Base-by-base conservation (phyloP, 1,140 invertebrate genomes). In the Drosophila nikananu region DNA sequence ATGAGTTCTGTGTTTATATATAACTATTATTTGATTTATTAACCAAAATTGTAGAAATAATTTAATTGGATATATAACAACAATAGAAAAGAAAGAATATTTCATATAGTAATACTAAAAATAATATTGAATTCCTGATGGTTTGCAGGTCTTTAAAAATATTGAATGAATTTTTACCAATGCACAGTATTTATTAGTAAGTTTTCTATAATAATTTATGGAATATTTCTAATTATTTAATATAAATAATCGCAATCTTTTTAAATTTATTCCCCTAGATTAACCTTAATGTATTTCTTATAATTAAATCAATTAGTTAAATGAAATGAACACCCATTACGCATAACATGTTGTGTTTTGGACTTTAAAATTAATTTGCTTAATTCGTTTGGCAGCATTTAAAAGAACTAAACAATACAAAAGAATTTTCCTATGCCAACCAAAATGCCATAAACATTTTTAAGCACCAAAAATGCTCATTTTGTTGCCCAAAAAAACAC, bases 391-490 rank as follows among this genome's bases (percentile, higher is more conserved):
- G 19, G 9, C 27, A 35, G 8, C 58, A 6, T 23, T 64, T 35
- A 13, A 44, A 62, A 9, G 7, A 5, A 27, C 7, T 27, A 27
- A 27, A 21, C 17, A 35, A 25, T 32, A n/a, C 19, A 60, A 42
- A 10, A 65, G 19, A 19, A 32, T 15, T 39, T 39, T 21, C n/a
- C 41, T 3, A 27, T 3, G 13, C 63, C 58, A 54, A 30, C 41
- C 32, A 35, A 72, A 73, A 73, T 42, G 35, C 17, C 66, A 58
- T 41, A 60, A 70, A 59, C 49, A 41, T 37, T 73, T 51, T 35
- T 32, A 15, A 35, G 41, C 13, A 55, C 23, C 21, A 35, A 57
- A 44, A 44, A 35, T 35, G 54, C 21, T 32, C 27, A 51, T 39
- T 58, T 60, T 51, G 41, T 25, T 41, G 8, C 4, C 13, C 4